Base-by-base conservation (phyloP, 2,797 vertebrate genomes). In the Nasua narica region DNA sequence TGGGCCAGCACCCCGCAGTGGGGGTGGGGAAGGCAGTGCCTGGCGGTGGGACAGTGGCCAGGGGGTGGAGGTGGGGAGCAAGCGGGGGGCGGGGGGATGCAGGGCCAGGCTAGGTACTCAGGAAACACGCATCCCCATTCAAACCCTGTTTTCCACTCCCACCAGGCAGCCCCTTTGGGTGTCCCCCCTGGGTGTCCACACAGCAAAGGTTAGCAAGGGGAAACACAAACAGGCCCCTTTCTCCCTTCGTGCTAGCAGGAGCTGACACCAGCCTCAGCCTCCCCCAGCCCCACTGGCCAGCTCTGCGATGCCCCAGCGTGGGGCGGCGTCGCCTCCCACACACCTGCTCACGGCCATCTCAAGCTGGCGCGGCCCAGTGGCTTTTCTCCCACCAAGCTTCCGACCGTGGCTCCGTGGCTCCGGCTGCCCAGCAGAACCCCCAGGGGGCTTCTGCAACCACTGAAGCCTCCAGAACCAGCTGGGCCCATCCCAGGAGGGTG, bases 261-360 rank as follows among this genome's bases (percentile, higher is more conserved):
- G 11, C 58, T 54, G 76, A 92, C 94, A 85, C 40, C 6, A 3
- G 62, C 48, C 82, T 82, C 77, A 32, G 60, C 29, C 25, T n/a
- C n/a, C 48, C 82, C 78, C 77, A 7, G 29, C 14, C 25, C 62
- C 16, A 10, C 62, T 0, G 7, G 16, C n/a, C 18, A 4, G n/a
- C n/a, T 35, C n/a, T 35, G 18, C 1, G n/a, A 35, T 21, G 65
- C 56, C 37, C 46, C 40, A 19, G n/a, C 0, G 4, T 4, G 23
- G 58, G 19, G 40, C 32, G 5, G 43, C 0, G 4, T 25, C 65
- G 2, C 19, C 67, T 16, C 23, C 0, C 0, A 40, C 67, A n/a
- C 50, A 43, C n/a, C 35, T 37, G 40, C 62, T 29, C n/a, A 70
- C 7, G 1, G 25, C 29, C 29, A 12, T 37, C 52, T 85, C 40